Evolutionary conservation across 2,888 invertebrate species (phyloP), one percentile per base, ranked within the genome.

Genomic region (Rotaria magnacalcarata): DNA sequence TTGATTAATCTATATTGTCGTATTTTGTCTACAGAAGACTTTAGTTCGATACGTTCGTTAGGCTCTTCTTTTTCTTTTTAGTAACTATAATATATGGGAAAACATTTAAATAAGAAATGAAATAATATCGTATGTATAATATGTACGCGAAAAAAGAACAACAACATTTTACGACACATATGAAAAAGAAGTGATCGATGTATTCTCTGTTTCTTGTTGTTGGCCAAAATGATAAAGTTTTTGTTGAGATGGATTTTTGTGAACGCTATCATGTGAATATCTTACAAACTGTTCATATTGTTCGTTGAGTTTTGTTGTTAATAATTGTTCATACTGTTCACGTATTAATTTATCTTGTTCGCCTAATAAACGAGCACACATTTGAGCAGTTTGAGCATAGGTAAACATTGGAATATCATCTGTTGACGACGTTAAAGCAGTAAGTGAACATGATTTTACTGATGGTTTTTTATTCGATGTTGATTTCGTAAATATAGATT

Each of bases 261-360:
- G 67, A 80, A 80, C 24, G 11, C 47, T 47, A 80, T 80, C 80
- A 47, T 80, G 80, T 24, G 80, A 47, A 80, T 47, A 80, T 47
- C 24, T 43, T 21, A 80, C 47, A n/a, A 80, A 80, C n/a, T 80
- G 80, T 47, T 80, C 80, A 10, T 80, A 80, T 80, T 80, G 80
- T 80, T 80, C 80, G n/a, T 80, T 80, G n/a, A 21, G n/a, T 80
- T 80, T 80, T 3, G 47, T 47, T 0, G 43, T 24, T 47, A 80
- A 80, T 80, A 80, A 4, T 80, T 80, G 6, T 80, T 80, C 80
- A 80, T 80, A 80, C 80, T 80, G 80, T 80, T 80, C 80, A 47
- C 47, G 43, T 80, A 80, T n/a, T 21, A n/a, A 47, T 80, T 80
- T 80, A 47, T 80, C 80, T 47, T 80, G 43, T 24, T 80, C 80